Percentiles rank a stretch among this genome's conserved stretches.
These are phyloP conservation scores for Hoplostethus atlanticus DNA, from an alignment of 2,797 vertebrate genomes.

Conservation along the genomic window DNA sequence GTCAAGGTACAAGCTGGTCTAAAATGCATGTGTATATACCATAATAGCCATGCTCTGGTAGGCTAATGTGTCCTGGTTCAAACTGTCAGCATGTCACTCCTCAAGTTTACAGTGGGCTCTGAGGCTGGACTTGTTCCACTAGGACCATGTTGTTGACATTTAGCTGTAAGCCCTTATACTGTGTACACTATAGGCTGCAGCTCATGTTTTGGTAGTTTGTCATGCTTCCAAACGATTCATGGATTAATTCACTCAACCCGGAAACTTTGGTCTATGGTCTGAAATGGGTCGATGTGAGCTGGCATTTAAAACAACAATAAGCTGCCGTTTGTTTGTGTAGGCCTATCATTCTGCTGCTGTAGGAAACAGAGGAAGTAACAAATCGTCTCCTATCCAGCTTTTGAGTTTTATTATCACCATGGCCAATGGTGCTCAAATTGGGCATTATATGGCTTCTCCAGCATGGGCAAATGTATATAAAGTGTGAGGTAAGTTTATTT, in stretches of 20 bases:
- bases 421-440: slow-evolving; percentile 3
- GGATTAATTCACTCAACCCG: slow-evolving; percentile 64
- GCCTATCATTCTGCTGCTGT: slow-evolving; percentile 30
- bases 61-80: slow-evolving; percentile 13
- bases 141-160: slow-evolving; percentile 68
- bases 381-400: slow-evolving; percentile 18
- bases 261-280: slow-evolving; percentile 52
- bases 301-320: slow-evolving; percentile 74
- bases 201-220: slow-evolving; percentile 60
- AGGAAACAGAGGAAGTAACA: slow-evolving; percentile 16
- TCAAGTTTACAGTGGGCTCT: slow-evolving; percentile 38
- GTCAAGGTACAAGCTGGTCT: too few species aligned
- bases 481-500: background rate
- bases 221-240: slow-evolving; percentile 68
- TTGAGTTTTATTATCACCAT: background rate
- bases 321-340: slow-evolving; percentile 47
- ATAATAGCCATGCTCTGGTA: background rate
- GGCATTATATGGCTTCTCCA: background rate
- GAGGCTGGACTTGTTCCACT: slow-evolving; percentile 51
- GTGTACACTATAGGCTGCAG: slow-evolving; percentile 20
- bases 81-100: slow-evolving; percentile 47
- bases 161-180: slow-evolving; percentile 47
- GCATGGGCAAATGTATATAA: background rate
- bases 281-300: slow-evolving; percentile 71
- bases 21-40: background rate